Conservation (phyloP, 1,140 invertebrate genomes). For the Oreohelix idahoensis region DNA sequence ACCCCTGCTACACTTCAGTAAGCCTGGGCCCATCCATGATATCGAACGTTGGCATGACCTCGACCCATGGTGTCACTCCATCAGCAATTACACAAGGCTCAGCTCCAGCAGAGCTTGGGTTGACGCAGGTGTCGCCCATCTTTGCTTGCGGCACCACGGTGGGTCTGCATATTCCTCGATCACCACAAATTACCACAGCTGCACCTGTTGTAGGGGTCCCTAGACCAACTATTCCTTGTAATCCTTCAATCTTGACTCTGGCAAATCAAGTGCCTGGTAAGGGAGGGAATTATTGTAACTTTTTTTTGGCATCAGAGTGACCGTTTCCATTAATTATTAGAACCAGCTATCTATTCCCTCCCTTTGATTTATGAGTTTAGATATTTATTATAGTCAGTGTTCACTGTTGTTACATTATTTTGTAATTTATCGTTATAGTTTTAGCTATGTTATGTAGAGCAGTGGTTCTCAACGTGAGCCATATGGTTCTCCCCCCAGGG, state of each 20-base stretch:
- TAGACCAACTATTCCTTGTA: conserved; percentile 15
- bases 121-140: conserved; percentile 16
- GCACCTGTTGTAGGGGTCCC: conserved; percentile 7
- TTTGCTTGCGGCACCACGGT: conserved; percentile 23
- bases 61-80: not conserved
- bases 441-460: not conserved
- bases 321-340: conserved; percentile 8
- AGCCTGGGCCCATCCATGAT: conserved; percentile 23
- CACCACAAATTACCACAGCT: conserved; percentile 2
- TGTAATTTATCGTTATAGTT: not conserved
- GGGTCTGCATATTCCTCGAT: conserved; percentile 17
- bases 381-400: no score
- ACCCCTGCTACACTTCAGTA: conserved; percentile 2
- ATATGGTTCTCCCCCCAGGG: no score
- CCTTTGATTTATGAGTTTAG: conserved; percentile 9
- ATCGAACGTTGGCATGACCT: conserved; percentile 9
- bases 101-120: not conserved
- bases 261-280: conserved; percentile 31
- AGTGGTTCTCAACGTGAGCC: no score
- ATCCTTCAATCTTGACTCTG: conserved; percentile 22
- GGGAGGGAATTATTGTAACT: conserved; percentile 24
- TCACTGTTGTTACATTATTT: not conserved
- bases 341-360: conserved; percentile 16
- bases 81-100: conserved; percentile 16
- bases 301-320: conserved; percentile 8